Percentiles rank a stretch among this genome's conserved stretches.
Conservation (phyloP, 2,888 invertebrate genomes). For the Drosophila dives region DNA sequence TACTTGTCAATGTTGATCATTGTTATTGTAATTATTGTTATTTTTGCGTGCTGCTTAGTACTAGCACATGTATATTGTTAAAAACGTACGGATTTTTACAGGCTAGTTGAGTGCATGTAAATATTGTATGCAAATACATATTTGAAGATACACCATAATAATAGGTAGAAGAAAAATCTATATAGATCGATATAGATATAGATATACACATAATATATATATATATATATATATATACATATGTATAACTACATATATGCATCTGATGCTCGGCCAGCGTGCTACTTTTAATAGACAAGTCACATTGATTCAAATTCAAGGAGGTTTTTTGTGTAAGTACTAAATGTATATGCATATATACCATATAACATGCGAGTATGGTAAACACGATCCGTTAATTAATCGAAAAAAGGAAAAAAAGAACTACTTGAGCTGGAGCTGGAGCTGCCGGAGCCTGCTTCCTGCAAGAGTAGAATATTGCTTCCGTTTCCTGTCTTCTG, state of each 20-base stretch:
- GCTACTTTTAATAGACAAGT: constrained; percentile 78
- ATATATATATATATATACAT: constrained; percentile 15
- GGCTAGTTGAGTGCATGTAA: constrained; percentile 51
- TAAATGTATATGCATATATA: constrained; percentile 15
- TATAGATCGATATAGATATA: constrained; percentile 40
- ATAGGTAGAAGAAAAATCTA: constrained; percentile 67
- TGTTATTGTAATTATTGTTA: constrained; percentile 34
- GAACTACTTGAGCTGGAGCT: constrained; percentile 58
- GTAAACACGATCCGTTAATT: constrained; percentile 39
- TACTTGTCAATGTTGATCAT: constrained; percentile 45
- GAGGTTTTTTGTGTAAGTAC: constrained; percentile 68
- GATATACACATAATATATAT: constrained; percentile 17
- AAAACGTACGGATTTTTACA: constrained; percentile 64
- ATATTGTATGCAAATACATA: constrained; percentile 47
- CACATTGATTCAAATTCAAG: constrained; percentile 81
- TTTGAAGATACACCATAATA: constrained; percentile 44
- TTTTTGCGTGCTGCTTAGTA: constrained; percentile 48
- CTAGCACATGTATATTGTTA: constrained; percentile 69
- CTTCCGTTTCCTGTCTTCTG: constrained; percentile 6
- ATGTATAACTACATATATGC: constrained; percentile 55
- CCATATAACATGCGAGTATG: constrained; percentile 30
- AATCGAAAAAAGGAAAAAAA: constrained; percentile 40
- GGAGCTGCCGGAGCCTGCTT: constrained; percentile 33
- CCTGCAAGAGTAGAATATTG: constrained; percentile 14
- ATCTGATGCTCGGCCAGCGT: constrained; percentile 74